phyloP scores from a whole-genome alignment of 2,888 invertebrate species.

The Lepidocyrtinus sp. region DNA sequence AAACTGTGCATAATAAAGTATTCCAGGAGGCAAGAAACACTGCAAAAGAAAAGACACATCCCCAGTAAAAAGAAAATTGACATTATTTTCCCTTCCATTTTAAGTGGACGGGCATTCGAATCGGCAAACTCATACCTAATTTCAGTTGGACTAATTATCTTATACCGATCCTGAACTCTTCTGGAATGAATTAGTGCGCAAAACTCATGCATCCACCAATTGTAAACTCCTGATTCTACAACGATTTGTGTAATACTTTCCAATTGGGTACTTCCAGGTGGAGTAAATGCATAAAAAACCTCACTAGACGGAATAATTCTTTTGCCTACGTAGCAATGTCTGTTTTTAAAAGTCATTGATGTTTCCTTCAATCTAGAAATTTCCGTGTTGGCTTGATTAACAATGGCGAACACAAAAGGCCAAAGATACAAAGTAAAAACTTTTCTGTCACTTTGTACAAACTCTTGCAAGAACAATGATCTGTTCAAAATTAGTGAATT shows the following conservation, averaged over 20 bases:
- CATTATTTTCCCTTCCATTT: slow-evolving; percentile 11
- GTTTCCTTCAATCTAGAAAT: background rate
- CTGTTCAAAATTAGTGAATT: background rate
- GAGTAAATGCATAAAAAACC: background rate
- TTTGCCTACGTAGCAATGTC: slow-evolving; percentile 19
- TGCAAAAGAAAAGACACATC: background rate
- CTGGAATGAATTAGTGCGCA: background rate
- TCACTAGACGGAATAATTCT: background rate
- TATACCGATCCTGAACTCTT: slow-evolving; percentile 18
- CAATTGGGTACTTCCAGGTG: background rate
- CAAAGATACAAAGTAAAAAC: background rate
- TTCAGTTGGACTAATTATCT: slow-evolving; percentile 2
- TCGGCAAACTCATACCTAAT: background rate
- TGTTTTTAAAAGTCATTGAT: background rate
- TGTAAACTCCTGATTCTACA: background rate
- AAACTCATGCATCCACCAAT: slow-evolving; percentile 16
- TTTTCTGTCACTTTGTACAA: background rate
- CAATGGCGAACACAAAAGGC: slow-evolving; percentile 14
- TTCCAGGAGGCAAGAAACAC: no score
- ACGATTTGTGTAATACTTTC: background rate
- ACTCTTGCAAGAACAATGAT: background rate
- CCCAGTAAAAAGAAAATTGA: slow-evolving; percentile 18
- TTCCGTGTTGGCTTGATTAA: background rate
- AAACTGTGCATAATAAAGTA: no score
- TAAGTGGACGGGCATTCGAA: background rate